These are phyloP conservation scores for Antennarius striatus DNA, from an alignment of 2,113 vertebrate species.

Conservation along the genomic window DNA sequence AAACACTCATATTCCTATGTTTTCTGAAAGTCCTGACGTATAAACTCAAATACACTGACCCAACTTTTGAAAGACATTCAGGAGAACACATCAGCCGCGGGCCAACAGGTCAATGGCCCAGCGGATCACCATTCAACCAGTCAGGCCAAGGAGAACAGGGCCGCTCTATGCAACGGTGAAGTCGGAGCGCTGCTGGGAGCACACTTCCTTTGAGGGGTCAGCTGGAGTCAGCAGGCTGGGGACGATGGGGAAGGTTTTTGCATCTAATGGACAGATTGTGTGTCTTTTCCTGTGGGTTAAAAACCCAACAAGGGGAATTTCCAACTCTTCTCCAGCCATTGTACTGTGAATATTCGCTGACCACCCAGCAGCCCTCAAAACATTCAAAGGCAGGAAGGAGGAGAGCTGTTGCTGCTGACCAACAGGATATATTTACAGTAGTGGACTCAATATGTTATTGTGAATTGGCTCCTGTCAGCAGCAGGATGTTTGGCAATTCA, in stretches of 20 bases:
- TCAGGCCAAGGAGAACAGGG: constrained; percentile 45
- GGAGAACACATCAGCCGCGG: constrained; percentile 8
- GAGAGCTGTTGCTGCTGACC: constrained; percentile 64
- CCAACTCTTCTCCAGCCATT: constrained; percentile 75
- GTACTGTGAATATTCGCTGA: constrained; percentile 69
- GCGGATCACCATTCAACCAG: constrained; percentile 24
- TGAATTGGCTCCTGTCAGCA: constrained; percentile 62
- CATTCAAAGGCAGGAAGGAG: constrained; percentile 75
- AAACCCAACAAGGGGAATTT: constrained; percentile 72
- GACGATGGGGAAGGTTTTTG: constrained; percentile 67
- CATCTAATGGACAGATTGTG: constrained; percentile 72
- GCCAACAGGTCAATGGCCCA: constrained; percentile 41
- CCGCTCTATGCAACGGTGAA: constrained; percentile 40
- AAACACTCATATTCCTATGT: constrained; percentile 28
- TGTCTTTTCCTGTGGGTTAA: constrained; percentile 74
- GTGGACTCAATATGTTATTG: constrained; percentile 71
- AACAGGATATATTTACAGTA: constrained; percentile 78
- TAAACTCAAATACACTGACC: constrained; percentile 15
- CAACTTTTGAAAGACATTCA: not conserved
- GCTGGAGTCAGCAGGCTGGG: constrained; percentile 51
- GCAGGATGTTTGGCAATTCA: constrained; percentile 70
- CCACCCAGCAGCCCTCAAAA: constrained; percentile 48
- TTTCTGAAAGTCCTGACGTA: constrained; percentile 7
- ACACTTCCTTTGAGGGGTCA: constrained; percentile 62
- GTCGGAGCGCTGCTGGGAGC: constrained; percentile 46